These are phyloP conservation scores for Ornithorhynchus anatinus DNA, from an alignment of 2,113 vertebrate genomes.

Conservation along the genomic window DNA sequence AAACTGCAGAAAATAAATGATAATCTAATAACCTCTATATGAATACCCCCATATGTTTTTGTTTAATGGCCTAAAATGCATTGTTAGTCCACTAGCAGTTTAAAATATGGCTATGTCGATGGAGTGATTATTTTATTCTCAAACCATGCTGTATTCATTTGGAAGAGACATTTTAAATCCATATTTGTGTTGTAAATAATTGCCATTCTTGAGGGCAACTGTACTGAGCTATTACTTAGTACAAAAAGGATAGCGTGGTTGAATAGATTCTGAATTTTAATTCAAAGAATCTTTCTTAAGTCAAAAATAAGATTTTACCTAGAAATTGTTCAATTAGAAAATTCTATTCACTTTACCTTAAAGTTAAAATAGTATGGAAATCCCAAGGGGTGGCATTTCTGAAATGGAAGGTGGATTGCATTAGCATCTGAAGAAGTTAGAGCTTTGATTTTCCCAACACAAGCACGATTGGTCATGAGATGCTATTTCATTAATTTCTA, in stretches of 20 bases:
- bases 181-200: not conserved
- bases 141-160: not conserved
- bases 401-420: not conserved
- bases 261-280: no score
- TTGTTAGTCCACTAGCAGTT: not conserved
- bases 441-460: slow-evolving; percentile 14
- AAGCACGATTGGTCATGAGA: slow-evolving; percentile 14
- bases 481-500: not conserved
- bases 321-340: slow-evolving; percentile 45
- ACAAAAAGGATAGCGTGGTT: slow-evolving; percentile 19
- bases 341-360: no score
- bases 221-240: slow-evolving; percentile 37
- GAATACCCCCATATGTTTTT: not conserved
- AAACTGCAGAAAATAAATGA: not conserved
- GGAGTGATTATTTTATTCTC: not conserved
- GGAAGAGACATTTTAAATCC: not conserved
- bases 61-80: not conserved
- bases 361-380: slow-evolving; percentile 24
- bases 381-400: slow-evolving; percentile 32
- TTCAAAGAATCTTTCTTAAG: slow-evolving; percentile 7
- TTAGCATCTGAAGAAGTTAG: slow-evolving; percentile 30
- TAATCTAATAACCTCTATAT: fast-evolving
- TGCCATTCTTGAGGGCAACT: slow-evolving; percentile 38
- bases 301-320: slow-evolving; percentile 42
- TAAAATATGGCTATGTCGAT: not conserved